Conservation (phyloP, 2,113 vertebrate species). For the Nanorana parkeri region DNA sequence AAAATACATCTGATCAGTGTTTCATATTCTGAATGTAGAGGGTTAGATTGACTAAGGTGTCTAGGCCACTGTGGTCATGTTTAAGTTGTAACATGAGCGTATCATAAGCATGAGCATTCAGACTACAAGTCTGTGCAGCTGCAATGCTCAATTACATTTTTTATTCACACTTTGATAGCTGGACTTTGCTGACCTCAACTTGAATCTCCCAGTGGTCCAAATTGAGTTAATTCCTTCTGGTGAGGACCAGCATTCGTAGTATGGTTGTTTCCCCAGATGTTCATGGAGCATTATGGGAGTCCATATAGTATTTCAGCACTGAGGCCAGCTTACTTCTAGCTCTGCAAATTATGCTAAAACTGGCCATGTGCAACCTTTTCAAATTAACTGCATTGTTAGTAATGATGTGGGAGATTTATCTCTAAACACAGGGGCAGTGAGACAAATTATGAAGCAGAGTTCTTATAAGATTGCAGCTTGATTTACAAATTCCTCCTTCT, state of each 20-base stretch:
- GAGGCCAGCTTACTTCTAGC: no score
- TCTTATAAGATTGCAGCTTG: no score
- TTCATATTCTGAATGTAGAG: conserved; percentile 11
- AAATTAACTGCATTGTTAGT: no score
- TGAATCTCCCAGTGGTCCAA: background rate
- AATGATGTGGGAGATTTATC: no score
- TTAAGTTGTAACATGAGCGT: conserved; percentile 24
- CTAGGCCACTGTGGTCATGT: background rate
- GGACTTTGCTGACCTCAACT: background rate
- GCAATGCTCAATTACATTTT: background rate
- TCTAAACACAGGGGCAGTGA: no score
- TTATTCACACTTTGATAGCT: background rate
- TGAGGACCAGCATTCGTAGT: background rate
- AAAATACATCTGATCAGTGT: conserved; percentile 1
- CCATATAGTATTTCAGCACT: no score
- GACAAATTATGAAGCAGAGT: no score
- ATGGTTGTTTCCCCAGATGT: background rate
- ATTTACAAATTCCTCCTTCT: no score
- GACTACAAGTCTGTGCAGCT: background rate
- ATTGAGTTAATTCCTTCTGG: background rate
- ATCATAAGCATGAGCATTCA: background rate
- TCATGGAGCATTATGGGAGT: background rate
- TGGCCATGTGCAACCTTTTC: no score
- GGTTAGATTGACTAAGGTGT: conserved; percentile 14
- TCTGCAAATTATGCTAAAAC: no score